phyloP scores from a whole-genome alignment of 2,113 vertebrate species.

The Myotis brandtii region DNA sequence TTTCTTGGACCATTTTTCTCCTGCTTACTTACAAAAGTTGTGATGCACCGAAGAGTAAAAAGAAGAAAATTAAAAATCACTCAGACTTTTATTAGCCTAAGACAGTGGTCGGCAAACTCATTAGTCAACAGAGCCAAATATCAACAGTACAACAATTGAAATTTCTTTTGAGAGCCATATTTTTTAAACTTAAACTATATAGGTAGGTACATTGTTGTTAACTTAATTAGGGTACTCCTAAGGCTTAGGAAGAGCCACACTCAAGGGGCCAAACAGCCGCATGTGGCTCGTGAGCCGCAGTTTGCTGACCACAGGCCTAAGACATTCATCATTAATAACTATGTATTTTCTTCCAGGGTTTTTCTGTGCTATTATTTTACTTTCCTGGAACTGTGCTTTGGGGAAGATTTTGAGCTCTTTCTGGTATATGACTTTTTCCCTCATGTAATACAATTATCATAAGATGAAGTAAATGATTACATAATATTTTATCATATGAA shows the following conservation, averaged over 20 bases:
- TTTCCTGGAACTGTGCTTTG: neutral
- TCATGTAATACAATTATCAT: neutral
- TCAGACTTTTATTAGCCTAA: neutral
- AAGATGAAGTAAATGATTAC: neutral
- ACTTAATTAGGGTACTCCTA: too few species aligned
- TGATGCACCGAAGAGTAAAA: neutral
- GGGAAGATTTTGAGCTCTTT: neutral
- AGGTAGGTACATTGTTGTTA: too few species aligned
- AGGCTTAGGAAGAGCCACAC: too few species aligned
- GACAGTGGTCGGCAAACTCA: neutral
- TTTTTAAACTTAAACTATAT: too few species aligned
- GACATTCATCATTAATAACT: slow-evolving; percentile 9
- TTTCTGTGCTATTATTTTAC: neutral
- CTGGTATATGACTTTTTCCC: neutral
- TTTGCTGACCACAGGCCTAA: neutral
- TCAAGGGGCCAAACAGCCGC: too few species aligned
- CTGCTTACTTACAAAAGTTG: neutral
- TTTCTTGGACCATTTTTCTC: neutral
- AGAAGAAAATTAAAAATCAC: slow-evolving; percentile 5
- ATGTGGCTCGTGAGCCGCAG: too few species aligned
- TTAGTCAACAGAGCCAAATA: too few species aligned
- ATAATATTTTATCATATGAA: neutral
- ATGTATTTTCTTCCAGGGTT: neutral
- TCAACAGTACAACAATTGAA: too few species aligned
- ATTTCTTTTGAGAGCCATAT: too few species aligned